Evolutionary conservation across 2,888 invertebrate genomes (phyloP).

Genomic region (Callosobruchus maculatus): DNA sequence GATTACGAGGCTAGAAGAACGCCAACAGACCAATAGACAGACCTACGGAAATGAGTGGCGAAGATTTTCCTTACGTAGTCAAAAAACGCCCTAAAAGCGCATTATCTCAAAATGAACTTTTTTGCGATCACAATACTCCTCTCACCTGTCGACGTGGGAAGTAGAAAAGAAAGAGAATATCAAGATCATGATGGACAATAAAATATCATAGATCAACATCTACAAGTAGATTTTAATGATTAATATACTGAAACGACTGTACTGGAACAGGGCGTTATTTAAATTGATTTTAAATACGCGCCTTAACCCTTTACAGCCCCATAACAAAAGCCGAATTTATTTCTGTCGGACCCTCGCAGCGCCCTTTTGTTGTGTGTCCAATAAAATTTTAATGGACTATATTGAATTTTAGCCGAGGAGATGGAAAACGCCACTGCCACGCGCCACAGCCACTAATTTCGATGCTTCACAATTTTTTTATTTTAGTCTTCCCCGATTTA

Average conservation of each 20-base stretch:
- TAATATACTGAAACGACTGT: background rate
- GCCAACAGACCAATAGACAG: too few species aligned
- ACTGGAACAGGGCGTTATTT: slow-evolving; percentile 25
- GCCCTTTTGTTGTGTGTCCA: slow-evolving; percentile 15
- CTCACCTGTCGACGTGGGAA: too few species aligned
- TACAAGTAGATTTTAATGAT: too few species aligned
- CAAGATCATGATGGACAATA: too few species aligned
- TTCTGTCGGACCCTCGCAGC: slow-evolving; percentile 7
- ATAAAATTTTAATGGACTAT: slow-evolving; percentile 14
- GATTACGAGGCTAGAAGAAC: too few species aligned
- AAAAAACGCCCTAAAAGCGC: too few species aligned
- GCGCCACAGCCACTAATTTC: background rate
- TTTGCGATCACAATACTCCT: too few species aligned
- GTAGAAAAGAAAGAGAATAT: too few species aligned
- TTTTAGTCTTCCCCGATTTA: background rate
- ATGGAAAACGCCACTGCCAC: background rate
- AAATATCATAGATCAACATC: too few species aligned
- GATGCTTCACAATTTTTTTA: background rate
- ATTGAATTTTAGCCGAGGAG: background rate
- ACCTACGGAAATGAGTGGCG: too few species aligned
- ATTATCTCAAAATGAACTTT: too few species aligned
- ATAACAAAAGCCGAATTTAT: slow-evolving; percentile 27
- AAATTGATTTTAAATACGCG: slow-evolving; percentile 35
- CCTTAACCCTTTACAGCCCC: slow-evolving; percentile 27
- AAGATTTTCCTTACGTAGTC: too few species aligned